Base-by-base conservation (phyloP, 2,888 invertebrate species). In the Sceliomorpha sp. region DNA sequence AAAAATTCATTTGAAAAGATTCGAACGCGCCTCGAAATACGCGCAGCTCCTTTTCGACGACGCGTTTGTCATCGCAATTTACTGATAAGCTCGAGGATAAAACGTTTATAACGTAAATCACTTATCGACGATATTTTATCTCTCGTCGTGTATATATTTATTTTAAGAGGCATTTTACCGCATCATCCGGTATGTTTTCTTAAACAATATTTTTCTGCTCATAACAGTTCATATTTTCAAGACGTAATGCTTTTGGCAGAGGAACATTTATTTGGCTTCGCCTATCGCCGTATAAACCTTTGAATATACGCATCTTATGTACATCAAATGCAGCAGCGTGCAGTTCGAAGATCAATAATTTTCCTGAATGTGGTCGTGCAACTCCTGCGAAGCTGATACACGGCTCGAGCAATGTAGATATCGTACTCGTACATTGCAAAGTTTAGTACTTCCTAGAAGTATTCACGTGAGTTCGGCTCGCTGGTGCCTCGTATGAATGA, bases 281-380 rank as follows among this genome's bases (percentile, higher is more conserved):
- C 42, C 59, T n/a, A 42, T 67, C 59, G 47, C 40, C 53, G 53
- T 58, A 53, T 67, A 67, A 67, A 67, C 53, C 59, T 67, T 67
- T 53, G 66, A 53, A 67, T 51, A 58, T 59, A 59, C 53, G 66
- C 59, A 55, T 55, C 53, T 53, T 66, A 53, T 67, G 59, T 59
- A 67, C 59, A 55, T 44, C 32, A 67, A 59, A 59, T 48, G 53
- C 32, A 53, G 59, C 34, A 53, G 53, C 42, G 47, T 47, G 51
- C 47, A 36, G 36, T 59, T 59, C 51, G 51, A 9, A 29, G 66
- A 56, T 64, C 64, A 39, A 64, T 64, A 64, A 56, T 51, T 58
- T 64, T 56, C 39, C 51, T 53, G 48, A 60, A 51, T 50, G 53
- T 42, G 47, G 24, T 55, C 32, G 58, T 37, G 48, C 47, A 59